Evolutionary conservation across 2,888 invertebrate species (phyloP), one percentile per base, ranked within the genome.

Genomic region (Eupelmus urozonus): DNA sequence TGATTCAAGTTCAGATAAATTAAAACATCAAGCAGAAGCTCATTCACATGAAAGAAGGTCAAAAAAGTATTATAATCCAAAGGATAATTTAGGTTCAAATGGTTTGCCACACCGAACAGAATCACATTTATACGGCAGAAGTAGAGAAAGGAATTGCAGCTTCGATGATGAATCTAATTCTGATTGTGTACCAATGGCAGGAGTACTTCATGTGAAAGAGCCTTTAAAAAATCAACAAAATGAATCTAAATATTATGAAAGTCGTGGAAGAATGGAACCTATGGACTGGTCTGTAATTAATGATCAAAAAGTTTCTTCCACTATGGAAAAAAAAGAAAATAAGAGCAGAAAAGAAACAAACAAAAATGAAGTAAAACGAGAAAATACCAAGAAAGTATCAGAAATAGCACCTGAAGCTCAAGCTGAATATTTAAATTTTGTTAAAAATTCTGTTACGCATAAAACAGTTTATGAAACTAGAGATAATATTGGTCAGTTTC

Each of bases 161-260:
- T 42, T 20, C n/a, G 20, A 55, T 53, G 25, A 25, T 57, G 34
- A 70, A 23, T 7, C 65, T 23, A 5, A 20, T 4, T 1, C 3
- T 76, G 16, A 49, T 0, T 5, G 59, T 23, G 1, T 20, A 20
- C 2, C 57, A 18, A 49, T 2, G 3, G 20, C 29, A 42, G 40
- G 49, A 20, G 16, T 77, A 42, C 77, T 77, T 53, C 76, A 80
- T 51, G 20, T 73, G 3, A 69, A 65, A 70, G 16, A 65, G 20
- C 60, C 74, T 40, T 4, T 73, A 0, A 3, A 49, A 2, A 71
- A 75, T 45, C 1, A n/a, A 49, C 0, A 71, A 55, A 71, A 80
- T 67, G 51, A 57, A 40, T 11, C 11, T 27, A 34, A 29, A 20
- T 75, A 75, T 69, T 67, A 78, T 67, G 16, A 75, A 7, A 23